phyloP scores from a whole-genome alignment of 2,797 vertebrate genomes.

The Onychomys torridus region DNA sequence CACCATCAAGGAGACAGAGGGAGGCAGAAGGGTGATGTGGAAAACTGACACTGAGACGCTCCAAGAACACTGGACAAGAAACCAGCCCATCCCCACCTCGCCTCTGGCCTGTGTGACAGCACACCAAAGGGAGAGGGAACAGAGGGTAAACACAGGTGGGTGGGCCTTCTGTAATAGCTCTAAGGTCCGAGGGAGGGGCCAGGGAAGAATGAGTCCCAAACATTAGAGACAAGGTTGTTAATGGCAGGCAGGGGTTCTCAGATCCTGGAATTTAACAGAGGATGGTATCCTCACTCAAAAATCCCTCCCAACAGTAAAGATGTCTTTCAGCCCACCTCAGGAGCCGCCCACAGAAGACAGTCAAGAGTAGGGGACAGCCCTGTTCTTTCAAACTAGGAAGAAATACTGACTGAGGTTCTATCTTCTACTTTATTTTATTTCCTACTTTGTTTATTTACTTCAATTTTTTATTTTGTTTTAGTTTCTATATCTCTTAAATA shows the following conservation, averaged over 20 bases:
- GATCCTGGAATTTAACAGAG: neutral
- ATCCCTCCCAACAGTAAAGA: neutral
- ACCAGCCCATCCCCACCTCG: neutral
- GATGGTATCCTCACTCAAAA: neutral
- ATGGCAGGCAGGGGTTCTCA: neutral
- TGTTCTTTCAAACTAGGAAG: neutral
- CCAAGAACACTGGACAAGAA: neutral
- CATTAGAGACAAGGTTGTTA: neutral
- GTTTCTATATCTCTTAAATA: neutral
- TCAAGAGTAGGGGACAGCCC: too few species aligned
- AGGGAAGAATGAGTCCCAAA: neutral
- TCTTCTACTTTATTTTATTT: neutral
- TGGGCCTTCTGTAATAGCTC: neutral
- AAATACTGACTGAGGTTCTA: neutral
- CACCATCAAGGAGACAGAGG: neutral
- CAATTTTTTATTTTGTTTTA: neutral
- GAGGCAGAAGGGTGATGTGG: neutral
- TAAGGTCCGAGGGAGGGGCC: neutral
- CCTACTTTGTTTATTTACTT: neutral
- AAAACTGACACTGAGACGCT: neutral
- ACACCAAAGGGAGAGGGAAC: neutral
- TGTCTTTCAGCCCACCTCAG: neutral
- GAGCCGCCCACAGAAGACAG: neutral
- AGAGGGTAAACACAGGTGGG: neutral
- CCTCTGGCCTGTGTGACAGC: neutral